Evolutionary conservation across 2,113 vertebrate genomes (phyloP).

Genomic region (Seriola dumerili): DNA sequence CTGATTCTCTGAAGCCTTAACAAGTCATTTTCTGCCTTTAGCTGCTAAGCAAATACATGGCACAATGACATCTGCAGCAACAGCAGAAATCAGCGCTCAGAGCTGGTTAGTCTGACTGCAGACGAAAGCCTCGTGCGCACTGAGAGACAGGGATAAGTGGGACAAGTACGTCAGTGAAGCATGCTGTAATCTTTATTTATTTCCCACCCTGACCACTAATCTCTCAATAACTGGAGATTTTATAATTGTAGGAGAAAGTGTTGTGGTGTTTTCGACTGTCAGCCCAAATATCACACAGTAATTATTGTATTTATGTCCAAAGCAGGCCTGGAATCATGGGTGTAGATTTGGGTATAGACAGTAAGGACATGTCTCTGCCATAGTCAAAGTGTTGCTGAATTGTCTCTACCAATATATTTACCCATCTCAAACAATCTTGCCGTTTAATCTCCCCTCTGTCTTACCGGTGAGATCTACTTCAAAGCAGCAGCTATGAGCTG

Average conservation of each 20-base stretch:
- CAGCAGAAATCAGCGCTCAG: conserved; percentile 45
- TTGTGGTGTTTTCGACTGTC: neutral
- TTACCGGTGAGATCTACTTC: no score
- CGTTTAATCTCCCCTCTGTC: no score
- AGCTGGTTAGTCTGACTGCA: conserved; percentile 32
- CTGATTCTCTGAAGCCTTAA: conserved; percentile 12
- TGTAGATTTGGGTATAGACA: no score
- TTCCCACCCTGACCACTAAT: conserved; percentile 1
- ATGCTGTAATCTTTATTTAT: conserved; percentile 17
- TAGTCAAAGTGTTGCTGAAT: no score
- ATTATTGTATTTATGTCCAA: no score
- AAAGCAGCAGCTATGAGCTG: no score
- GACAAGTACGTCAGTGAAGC: conserved; percentile 31
- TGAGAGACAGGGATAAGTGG: conserved; percentile 52
- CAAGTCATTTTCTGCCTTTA: conserved; percentile 44
- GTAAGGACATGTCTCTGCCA: no score
- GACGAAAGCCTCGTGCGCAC: conserved; percentile 16
- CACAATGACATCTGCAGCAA: conserved; percentile 47
- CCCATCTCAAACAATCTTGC: no score
- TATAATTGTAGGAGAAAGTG: neutral
- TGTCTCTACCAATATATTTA: no score
- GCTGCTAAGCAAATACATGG: conserved; percentile 52
- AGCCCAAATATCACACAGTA: no score
- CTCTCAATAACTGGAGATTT: neutral
- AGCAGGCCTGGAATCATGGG: no score